Percentiles rank a stretch among this genome's conserved stretches.
Evolutionary conservation across 30 jellyfish, hydroid and myxozoan genomes (phyloP).

Genomic region (Aurelia aurita complex sp. Pacific): DNA sequence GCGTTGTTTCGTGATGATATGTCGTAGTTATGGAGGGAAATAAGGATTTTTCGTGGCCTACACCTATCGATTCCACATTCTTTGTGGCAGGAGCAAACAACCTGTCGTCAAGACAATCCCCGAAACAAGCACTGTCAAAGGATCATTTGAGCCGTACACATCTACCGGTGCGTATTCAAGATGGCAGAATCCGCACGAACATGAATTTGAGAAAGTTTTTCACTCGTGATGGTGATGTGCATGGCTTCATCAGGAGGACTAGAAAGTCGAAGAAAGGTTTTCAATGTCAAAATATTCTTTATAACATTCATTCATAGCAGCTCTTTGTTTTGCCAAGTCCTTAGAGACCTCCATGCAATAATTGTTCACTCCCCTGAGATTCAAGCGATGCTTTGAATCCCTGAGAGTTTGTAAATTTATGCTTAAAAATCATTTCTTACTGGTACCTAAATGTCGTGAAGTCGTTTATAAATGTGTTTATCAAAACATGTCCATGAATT

Average conservation of each 20-base stretch:
- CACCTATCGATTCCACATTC: slow-evolving; percentile 12
- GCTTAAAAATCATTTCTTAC: too few species aligned
- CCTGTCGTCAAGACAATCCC: slow-evolving; percentile 49
- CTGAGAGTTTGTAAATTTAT: too few species aligned
- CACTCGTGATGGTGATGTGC: slow-evolving; percentile 57
- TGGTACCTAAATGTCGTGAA: too few species aligned
- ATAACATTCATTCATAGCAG: too few species aligned
- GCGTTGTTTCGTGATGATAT: neutral
- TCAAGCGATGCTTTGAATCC: too few species aligned
- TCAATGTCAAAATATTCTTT: too few species aligned
- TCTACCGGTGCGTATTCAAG: slow-evolving; percentile 59
- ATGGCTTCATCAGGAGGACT: slow-evolving; percentile 47
- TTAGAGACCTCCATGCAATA: too few species aligned
- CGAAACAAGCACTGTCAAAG: slow-evolving; percentile 22
- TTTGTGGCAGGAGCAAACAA: slow-evolving; percentile 34
- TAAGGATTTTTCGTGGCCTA: slow-evolving; percentile 34
- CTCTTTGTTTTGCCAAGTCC: too few species aligned
- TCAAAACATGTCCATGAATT: too few species aligned
- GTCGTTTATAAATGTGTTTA: too few species aligned
- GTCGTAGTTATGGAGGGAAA: slow-evolving; percentile 14
- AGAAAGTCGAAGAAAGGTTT: slow-evolving; percentile 41
- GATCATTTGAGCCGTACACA: slow-evolving; percentile 43
- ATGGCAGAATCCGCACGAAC: slow-evolving; percentile 41
- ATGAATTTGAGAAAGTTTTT: slow-evolving; percentile 61
- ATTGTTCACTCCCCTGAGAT: too few species aligned